Evolutionary conservation across 2,888 invertebrate genomes (phyloP), one percentile per base, ranked within the genome.

Genomic region (Pheosia gnoma): DNA sequence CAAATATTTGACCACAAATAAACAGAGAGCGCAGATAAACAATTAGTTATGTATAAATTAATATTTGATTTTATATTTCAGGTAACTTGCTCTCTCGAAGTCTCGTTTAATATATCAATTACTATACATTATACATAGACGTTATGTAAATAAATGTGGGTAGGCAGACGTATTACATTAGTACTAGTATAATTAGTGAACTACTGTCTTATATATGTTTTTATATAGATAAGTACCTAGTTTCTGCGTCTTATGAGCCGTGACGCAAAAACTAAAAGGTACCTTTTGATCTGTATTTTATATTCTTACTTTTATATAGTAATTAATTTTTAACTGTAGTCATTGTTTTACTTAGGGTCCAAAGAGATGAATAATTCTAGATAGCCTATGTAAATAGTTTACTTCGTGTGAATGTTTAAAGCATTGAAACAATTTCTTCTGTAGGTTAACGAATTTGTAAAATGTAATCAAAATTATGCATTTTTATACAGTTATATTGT

Each of bases 211-310:
- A 9, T 53, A 57, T 62, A 66, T 5, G 38, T 62, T 51, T 63
- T 59, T 62, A 25, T 25, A 25, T 25, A 25, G 25, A 25, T 25
- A 25, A 25, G 25, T 63, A 66, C 58, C 70, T 87, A 90, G 91
- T 85, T 80, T 83, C 85, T 86, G 86, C 84, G 89, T 89, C 89
- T 85, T 72, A 78, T 90, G 91, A 91, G 91, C 91, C 91, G 69
- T 78, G 88, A 86, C 88, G 86, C 84, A 87, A 87, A 83, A 87
- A 84, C 88, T 87, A 74, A 68, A 74, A 66, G 62, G 37, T 41
- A 59, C 58, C 61, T 63, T 59, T 63, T 61, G n/a, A 52, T 49
- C 51, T 67, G 64, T 57, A 70, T 70, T 67, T 61, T 58, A 57
- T 55, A 56, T 45, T 1, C 0, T 61, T 55, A 51, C 45, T 39